Percentiles rank a stretch among this genome's conserved stretches.
phyloP scores from a whole-genome alignment of 1,140 invertebrate species.

The Samia ricini region DNA sequence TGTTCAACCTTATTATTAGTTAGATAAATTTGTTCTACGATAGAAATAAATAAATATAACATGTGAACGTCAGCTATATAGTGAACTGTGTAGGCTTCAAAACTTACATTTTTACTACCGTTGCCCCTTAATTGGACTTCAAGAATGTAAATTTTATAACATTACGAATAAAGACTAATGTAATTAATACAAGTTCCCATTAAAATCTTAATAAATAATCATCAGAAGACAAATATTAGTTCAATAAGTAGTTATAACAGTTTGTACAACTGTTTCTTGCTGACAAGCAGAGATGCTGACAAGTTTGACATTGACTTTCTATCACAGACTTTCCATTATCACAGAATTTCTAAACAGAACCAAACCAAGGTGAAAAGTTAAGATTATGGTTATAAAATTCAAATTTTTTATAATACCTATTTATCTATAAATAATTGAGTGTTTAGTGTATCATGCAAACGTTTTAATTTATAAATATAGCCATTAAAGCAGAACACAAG shows the following conservation, averaged over 20 bases:
- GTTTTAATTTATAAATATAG: no score
- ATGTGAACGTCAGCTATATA: not conserved
- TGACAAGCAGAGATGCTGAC: no score
- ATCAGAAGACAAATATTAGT: not conserved
- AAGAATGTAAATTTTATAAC: not conserved
- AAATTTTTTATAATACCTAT: no score
- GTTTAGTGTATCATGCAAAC: no score
- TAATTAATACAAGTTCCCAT: not conserved
- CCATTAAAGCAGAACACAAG: no score
- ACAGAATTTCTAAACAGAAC: not conserved
- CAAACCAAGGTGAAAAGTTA: not conserved
- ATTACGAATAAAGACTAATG: not conserved
- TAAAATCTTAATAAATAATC: not conserved
- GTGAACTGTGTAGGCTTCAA: not conserved
- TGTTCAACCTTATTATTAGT: not conserved
- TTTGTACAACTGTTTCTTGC: not conserved
- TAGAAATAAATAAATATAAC: conserved; percentile 2
- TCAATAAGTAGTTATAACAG: no score
- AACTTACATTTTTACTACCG: not conserved
- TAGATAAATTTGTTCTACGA: not conserved
- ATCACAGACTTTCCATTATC: not conserved
- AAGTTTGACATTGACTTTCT: conserved; percentile 12
- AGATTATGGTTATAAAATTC: no score
- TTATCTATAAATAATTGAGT: no score
- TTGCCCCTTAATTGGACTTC: not conserved